Conservation (phyloP, 2,888 invertebrate species). For the Bhutanitis thaidina region DNA sequence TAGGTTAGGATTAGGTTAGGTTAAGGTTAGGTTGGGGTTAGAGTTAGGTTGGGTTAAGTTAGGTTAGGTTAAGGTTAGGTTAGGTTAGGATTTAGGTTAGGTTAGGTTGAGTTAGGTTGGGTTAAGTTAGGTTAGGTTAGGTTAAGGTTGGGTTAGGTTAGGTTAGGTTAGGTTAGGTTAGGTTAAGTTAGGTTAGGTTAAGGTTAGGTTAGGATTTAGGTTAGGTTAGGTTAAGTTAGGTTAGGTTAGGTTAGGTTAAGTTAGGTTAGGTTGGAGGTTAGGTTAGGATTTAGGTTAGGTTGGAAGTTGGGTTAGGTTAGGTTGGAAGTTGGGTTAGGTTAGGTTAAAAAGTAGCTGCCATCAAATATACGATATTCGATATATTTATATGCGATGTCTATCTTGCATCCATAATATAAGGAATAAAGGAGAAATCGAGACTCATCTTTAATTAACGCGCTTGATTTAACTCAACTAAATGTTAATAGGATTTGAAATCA, state of each 20-base stretch:
- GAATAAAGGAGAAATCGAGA: constrained; percentile 3
- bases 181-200: neutral
- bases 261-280: neutral
- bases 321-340: neutral
- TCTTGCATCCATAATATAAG: constrained; percentile 11
- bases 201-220: neutral
- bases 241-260: neutral
- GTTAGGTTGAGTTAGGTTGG: neutral
- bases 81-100: neutral
- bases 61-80: too few species aligned
- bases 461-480: constrained; percentile 4
- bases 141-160: neutral
- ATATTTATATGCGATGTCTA: too few species aligned
- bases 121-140: neutral
- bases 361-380: too few species aligned
- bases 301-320: constrained; percentile 13
- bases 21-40: too few species aligned
- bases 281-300: neutral
- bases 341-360: too few species aligned
- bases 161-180: neutral
- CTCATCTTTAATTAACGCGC: constrained; percentile 8
- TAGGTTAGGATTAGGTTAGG: too few species aligned
- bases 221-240: neutral
- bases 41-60: too few species aligned
- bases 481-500: constrained; percentile 2